These are phyloP conservation scores for Synergus japonicus DNA, from an alignment of 2,888 invertebrate species.

Conservation along the genomic window DNA sequence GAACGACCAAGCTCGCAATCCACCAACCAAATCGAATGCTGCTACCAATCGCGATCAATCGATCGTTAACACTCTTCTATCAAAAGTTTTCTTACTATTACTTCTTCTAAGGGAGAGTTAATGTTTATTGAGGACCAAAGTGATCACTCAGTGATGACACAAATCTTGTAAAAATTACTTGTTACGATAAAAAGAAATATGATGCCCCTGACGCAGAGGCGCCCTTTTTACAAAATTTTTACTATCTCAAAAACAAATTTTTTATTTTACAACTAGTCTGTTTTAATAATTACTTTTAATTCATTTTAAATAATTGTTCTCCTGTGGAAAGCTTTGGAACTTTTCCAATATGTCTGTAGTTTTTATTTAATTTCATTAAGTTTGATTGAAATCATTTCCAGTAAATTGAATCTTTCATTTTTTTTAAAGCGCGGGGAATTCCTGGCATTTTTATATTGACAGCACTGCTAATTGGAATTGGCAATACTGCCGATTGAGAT, in stretches of 20 bases:
- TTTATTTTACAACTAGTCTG: neutral
- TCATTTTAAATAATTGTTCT: neutral
- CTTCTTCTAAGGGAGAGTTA: slow-evolving; percentile 37
- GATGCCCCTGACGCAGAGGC: neutral
- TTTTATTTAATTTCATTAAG: no score
- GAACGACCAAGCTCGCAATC: slow-evolving; percentile 70
- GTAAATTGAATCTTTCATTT: no score
- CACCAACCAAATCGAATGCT: slow-evolving; percentile 63
- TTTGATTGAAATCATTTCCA: no score
- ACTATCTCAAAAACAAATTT: neutral
- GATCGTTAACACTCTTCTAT: slow-evolving; percentile 28
- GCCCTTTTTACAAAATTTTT: neutral
- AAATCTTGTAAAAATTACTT: slow-evolving; percentile 33
- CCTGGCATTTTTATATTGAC: no score
- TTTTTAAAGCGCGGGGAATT: no score
- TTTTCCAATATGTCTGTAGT: neutral
- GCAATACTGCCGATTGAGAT: no score
- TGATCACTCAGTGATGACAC: slow-evolving; percentile 27
- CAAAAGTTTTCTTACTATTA: slow-evolving; percentile 5
- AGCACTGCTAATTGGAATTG: no score
- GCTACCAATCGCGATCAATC: slow-evolving; percentile 27
- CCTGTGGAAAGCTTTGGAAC: neutral
- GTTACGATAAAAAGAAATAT: neutral
- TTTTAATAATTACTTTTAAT: neutral
- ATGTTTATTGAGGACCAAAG: slow-evolving; percentile 42